A percentile compares a stretch with the other conserved stretches of the same genome.
These are phyloP conservation scores for Spinibarbus caldwelli DNA, from an alignment of 2,797 vertebrate genomes.

Conservation along the genomic window DNA sequence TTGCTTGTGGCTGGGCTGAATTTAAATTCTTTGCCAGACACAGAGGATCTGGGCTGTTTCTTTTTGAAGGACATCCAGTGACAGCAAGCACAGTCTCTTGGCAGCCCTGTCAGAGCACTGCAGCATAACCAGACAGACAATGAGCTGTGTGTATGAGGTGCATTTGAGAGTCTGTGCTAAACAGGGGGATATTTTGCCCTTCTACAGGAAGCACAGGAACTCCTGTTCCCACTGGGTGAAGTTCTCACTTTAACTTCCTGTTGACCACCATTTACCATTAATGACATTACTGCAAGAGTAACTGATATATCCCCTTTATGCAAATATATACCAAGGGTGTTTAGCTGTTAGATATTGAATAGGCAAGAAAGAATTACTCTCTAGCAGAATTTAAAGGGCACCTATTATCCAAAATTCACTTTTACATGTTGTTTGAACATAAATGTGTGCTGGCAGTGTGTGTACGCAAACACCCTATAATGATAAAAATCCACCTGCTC, in stretches of 20 bases:
- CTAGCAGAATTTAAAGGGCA: not conserved
- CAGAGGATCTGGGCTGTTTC: constrained; percentile 45
- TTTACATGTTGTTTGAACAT: not conserved
- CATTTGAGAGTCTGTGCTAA: constrained; percentile 37
- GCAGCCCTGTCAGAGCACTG: constrained; percentile 55
- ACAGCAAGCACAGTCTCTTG: constrained; percentile 60
- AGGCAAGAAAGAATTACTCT: not conserved
- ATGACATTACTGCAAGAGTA: not conserved
- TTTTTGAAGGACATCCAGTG: constrained; percentile 66
- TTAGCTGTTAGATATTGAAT: not conserved
- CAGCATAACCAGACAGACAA: constrained; percentile 54
- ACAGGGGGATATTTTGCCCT: constrained; percentile 30
- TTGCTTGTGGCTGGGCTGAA: constrained; percentile 61
- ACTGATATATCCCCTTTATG: constrained; percentile 16
- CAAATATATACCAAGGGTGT: not conserved
- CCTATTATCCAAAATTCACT: not conserved
- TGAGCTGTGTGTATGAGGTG: constrained; percentile 50
- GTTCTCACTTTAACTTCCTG: constrained; percentile 39
- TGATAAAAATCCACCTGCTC: not conserved
- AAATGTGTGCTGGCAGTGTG: not conserved
- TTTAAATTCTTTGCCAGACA: constrained; percentile 70
- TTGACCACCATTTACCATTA: constrained; percentile 7
- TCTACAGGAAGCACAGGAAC: constrained; percentile 35
- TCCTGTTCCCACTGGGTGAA: constrained; percentile 15
- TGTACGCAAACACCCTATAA: not conserved